Conservation (phyloP, 2,797 vertebrate species). For the Pagetopsis macropterus region DNA sequence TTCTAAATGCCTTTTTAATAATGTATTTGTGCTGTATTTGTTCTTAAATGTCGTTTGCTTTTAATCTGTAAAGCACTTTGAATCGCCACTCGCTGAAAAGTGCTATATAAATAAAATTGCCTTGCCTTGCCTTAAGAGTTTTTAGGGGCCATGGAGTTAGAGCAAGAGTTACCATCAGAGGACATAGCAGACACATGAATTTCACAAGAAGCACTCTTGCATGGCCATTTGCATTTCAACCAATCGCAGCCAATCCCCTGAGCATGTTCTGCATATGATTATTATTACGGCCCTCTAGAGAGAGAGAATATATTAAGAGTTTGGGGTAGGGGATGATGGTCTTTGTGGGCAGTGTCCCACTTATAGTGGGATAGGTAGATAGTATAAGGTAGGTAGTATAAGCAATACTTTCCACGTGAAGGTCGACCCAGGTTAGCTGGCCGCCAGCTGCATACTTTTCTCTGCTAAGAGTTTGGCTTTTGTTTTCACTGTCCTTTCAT, state of each 20-base stretch:
- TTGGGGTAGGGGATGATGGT: slow-evolving; percentile 3
- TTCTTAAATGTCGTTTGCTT: too few species aligned
- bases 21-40: too few species aligned
- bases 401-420: slow-evolving; percentile 44
- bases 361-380: slow-evolving; percentile 7
- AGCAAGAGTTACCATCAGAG: slow-evolving; percentile 20
- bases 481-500: slow-evolving; percentile 16
- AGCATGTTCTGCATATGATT: slow-evolving; percentile 40
- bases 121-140: too few species aligned
- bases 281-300: slow-evolving; percentile 35
- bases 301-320: slow-evolving; percentile 1
- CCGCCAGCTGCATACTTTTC: slow-evolving; percentile 28
- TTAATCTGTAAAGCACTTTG: too few species aligned
- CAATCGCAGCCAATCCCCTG: slow-evolving; percentile 34
- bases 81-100: too few species aligned
- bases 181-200: slow-evolving; percentile 24
- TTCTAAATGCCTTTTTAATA: too few species aligned
- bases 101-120: too few species aligned
- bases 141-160: too few species aligned
- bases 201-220: slow-evolving; percentile 28
- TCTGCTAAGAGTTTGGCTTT: slow-evolving; percentile 38
- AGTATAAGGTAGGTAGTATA: slow-evolving; percentile 3
- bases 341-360: slow-evolving; percentile 35
- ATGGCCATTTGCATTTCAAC: slow-evolving; percentile 48
- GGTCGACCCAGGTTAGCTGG: slow-evolving; percentile 58